phyloP scores from a whole-genome alignment of 2,888 invertebrate genomes.

The Chrysopilus asiliformis region DNA sequence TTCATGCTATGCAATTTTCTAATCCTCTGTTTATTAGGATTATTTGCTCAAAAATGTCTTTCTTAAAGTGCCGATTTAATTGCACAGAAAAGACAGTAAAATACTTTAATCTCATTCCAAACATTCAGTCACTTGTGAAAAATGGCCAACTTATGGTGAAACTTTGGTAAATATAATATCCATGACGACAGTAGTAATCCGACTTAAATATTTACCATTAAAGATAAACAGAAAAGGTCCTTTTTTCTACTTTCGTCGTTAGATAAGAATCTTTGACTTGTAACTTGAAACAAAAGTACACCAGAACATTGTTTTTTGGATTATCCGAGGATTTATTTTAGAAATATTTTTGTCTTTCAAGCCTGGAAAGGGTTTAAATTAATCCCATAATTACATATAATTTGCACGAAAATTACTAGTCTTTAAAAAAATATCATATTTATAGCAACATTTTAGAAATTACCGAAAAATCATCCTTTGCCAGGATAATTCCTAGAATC shows the following conservation, averaged over 20 bases:
- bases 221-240: background rate
- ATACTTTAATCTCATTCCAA: slow-evolving; percentile 8
- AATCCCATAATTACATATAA: too few relatives aligned
- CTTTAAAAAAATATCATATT: too few relatives aligned
- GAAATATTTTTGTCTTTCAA: background rate
- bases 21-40: too few relatives aligned
- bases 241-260: slow-evolving; percentile 1
- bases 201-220: slow-evolving; percentile 4
- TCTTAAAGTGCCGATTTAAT: too few relatives aligned
- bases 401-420: too few relatives aligned
- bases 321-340: slow-evolving; percentile 1
- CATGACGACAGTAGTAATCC: slow-evolving; percentile 5
- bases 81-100: slow-evolving; percentile 3
- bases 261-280: slow-evolving; percentile 5
- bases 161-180: background rate
- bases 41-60: too few relatives aligned
- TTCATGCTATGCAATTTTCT: too few relatives aligned
- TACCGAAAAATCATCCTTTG: too few relatives aligned
- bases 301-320: too few relatives aligned
- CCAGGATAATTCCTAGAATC: too few relatives aligned
- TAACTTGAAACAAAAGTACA: slow-evolving; percentile 7
- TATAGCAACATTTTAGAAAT: too few relatives aligned
- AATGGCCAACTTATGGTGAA: slow-evolving; percentile 3
- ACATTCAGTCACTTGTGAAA: slow-evolving; percentile 2
- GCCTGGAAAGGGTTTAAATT: slow-evolving; percentile 8